These are phyloP conservation scores for Rhogogaster chlorosoma DNA, from an alignment of 2,888 invertebrate species.

Conservation along the genomic window DNA sequence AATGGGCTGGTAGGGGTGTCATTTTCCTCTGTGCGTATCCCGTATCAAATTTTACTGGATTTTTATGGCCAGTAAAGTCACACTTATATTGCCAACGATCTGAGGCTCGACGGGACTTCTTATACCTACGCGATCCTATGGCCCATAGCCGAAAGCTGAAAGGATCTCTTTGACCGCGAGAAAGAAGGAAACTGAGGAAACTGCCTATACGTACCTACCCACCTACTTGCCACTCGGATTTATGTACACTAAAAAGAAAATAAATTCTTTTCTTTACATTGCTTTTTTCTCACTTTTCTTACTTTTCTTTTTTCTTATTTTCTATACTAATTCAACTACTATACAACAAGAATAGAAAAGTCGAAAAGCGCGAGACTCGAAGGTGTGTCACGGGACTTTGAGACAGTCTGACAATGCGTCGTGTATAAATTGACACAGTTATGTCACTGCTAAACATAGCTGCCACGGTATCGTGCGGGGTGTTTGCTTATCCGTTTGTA, in stretches of 20 bases:
- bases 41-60: slow-evolving; percentile 44
- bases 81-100: slow-evolving; percentile 47
- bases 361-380: neutral
- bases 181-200: neutral
- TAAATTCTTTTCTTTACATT: neutral
- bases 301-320: neutral
- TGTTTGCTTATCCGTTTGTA: neutral
- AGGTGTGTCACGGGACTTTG: slow-evolving; percentile 1
- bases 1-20: slow-evolving; percentile 23
- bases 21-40: slow-evolving; percentile 49
- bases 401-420: slow-evolving; percentile 12
- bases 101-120: slow-evolving; percentile 5
- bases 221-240: neutral
- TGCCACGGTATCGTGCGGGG: neutral
- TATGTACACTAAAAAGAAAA: neutral
- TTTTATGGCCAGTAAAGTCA: slow-evolving; percentile 48
- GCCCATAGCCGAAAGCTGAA: neutral
- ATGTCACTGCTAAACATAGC: slow-evolving; percentile 33
- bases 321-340: neutral
- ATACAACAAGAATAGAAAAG: neutral
- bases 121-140: neutral
- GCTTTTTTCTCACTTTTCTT: neutral
- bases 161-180: slow-evolving; percentile 2
- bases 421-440: slow-evolving; percentile 27
- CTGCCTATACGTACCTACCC: neutral